Evolutionary conservation across 1,140 invertebrate species (phyloP).

Genomic region (Drosophila kurseongensis): DNA sequence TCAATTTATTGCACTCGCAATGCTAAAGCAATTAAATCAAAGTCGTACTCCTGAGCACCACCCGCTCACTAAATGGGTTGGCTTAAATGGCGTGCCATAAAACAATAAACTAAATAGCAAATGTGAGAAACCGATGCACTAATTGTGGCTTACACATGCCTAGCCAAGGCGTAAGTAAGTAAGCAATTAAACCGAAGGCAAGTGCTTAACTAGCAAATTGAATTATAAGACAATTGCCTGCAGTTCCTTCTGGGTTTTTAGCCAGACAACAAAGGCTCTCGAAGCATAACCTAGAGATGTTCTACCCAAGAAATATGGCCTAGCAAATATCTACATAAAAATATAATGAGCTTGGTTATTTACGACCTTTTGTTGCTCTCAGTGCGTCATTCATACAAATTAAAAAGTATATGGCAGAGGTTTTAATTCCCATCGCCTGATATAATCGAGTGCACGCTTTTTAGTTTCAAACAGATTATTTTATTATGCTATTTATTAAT

Average conservation of each 20-base stretch:
- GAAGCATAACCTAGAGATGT: constrained; percentile 23
- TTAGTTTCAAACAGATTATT: no score
- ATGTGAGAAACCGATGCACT: constrained; percentile 58
- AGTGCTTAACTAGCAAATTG: constrained; percentile 17
- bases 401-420: neutral
- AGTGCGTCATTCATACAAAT: constrained; percentile 5
- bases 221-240: constrained; percentile 27
- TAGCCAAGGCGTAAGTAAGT: constrained; percentile 34
- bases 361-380: constrained; percentile 15
- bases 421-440: neutral
- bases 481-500: no score
- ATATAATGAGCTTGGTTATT: constrained; percentile 4
- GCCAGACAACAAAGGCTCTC: constrained; percentile 9
- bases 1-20: constrained; percentile 53
- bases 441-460: neutral
- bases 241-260: constrained; percentile 9
- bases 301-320: constrained; percentile 3
- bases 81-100: constrained; percentile 65
- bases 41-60: neutral
- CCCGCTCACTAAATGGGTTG: constrained; percentile 18
- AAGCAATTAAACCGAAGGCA: constrained; percentile 40
- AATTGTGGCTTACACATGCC: constrained; percentile 45
- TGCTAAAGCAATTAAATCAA: constrained; percentile 69
- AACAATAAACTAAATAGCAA: constrained; percentile 64
- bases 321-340: constrained; percentile 1